Base-by-base conservation (phyloP, 2,888 invertebrate species). In the Acleris holmiana region DNA sequence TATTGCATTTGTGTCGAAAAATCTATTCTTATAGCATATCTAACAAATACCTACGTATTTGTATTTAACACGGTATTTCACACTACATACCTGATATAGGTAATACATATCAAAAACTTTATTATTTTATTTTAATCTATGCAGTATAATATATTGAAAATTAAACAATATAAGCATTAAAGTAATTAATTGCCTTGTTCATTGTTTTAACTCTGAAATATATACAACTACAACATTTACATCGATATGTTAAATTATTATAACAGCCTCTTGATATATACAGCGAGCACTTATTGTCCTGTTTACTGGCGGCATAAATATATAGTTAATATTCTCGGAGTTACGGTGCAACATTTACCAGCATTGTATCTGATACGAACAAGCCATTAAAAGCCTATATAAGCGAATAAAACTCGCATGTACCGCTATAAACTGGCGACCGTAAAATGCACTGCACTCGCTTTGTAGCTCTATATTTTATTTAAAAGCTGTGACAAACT, bases 401-500 rank as follows among this genome's bases (percentile, higher is more conserved):
- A 85, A 82, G 82, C 80, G 84, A 87, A 89, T 90, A 87, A 88
- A 89, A 88, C 82, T 84, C 83, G 71, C 82, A 84, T 84, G 82
- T 78, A 78, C 71, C 73, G 77, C 77, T 76, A 83, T 89, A 86
- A 89, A 88, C 73, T 74, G 71, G 71, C 70, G 79, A 77, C 83
- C 86, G 83, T 90, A 85, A 90, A 89, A 84, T 81, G 80, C 80
- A 80, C 79, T 87, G 85, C 85, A 87, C 80, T 84, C 85, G 86
- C 82, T 85, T 85, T 83, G 88, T 83, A 83, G 81, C 75, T 76
- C 71, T 73, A 77, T 75, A 81, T 82, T 85, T 79, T 84, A 84
- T 83, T 80, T 80, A 76, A 80, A 78, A 76, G 78, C 79, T 78
- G 74, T 77, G 76, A 79, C 76, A 77, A 71, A 74, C 73, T 75